Conservation (phyloP, 2,888 invertebrate genomes). For the Priocnemis perturbator region DNA sequence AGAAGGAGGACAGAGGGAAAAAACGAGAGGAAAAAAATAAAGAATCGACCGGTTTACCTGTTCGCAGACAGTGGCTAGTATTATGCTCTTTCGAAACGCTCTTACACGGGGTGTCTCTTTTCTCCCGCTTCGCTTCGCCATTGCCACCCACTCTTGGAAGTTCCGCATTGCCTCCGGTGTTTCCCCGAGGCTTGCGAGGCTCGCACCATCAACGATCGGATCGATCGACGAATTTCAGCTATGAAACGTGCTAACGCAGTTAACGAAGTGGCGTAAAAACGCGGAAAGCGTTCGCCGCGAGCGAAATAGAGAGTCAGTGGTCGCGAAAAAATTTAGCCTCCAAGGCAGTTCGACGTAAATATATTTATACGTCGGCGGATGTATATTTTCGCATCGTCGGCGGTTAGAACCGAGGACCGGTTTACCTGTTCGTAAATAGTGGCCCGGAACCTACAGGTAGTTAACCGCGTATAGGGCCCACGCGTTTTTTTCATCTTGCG, state of each 20-base stretch:
- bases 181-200: neutral
- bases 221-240: too few relatives aligned
- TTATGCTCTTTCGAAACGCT: slow-evolving; percentile 38
- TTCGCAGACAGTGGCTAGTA: slow-evolving; percentile 57
- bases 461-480: slow-evolving; percentile 47
- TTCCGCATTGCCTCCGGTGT: neutral
- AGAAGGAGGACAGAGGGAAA: slow-evolving; percentile 39
- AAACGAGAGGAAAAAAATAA: slow-evolving; percentile 45
- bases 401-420: slow-evolving; percentile 51
- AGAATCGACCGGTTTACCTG: slow-evolving; percentile 67
- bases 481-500: slow-evolving; percentile 39
- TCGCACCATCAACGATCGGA: too few relatives aligned
- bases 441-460: slow-evolving; percentile 54
- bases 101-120: slow-evolving; percentile 34
- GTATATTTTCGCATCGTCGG: slow-evolving; percentile 44
- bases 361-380: slow-evolving; percentile 25
- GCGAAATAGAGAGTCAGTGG: neutral
- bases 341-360: too few relatives aligned
- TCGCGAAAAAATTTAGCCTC: too few relatives aligned
- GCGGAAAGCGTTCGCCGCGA: neutral
- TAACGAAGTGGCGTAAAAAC: too few relatives aligned
- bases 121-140: neutral
- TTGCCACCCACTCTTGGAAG: neutral
- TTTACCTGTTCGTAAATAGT: slow-evolving; percentile 56
- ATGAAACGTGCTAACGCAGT: too few relatives aligned